Conservation (phyloP, 1,140 invertebrate species). For the Drosophila ficusphila region DNA sequence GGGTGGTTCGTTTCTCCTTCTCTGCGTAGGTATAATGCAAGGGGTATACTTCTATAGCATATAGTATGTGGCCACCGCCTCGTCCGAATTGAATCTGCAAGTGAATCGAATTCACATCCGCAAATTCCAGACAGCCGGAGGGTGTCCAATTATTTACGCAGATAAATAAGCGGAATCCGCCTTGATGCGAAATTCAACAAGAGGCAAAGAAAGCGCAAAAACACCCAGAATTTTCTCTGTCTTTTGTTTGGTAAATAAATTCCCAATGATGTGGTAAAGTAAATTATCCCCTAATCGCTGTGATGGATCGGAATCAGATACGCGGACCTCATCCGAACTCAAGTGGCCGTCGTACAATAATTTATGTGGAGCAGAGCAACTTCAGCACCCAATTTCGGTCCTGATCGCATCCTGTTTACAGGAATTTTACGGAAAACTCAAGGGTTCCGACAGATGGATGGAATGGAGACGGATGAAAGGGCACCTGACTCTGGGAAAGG, state of each 20-base stretch:
- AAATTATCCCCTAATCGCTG: not conserved
- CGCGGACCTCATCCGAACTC: conserved; percentile 7
- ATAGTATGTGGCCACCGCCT: conserved; percentile 22
- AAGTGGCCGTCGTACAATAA: conserved; percentile 29
- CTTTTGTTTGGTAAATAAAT: conserved; percentile 41
- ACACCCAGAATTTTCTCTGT: conserved; percentile 4
- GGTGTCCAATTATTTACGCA: conserved; percentile 58
- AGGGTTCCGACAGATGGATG: conserved; percentile 28
- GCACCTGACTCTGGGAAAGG: conserved; percentile 23
- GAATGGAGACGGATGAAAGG: not conserved
- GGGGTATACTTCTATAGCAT: not conserved
- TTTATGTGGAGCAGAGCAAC: conserved; percentile 13
- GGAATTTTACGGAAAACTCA: conserved; percentile 40
- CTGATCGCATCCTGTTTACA: conserved; percentile 66
- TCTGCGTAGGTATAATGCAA: conserved; percentile 72
- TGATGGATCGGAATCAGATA: conserved; percentile 3
- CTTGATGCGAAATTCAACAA: conserved; percentile 58
- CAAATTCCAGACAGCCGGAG: conserved; percentile 34
- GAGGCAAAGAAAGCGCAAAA: conserved; percentile 20
- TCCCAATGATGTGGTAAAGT: conserved; percentile 3
- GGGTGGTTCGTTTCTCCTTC: conserved; percentile 41
- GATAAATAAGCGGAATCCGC: conserved; percentile 53
- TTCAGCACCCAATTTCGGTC: conserved; percentile 57
- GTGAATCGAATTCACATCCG: conserved; percentile 22
- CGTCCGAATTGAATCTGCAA: not conserved